Evolutionary conservation across 2,797 vertebrate genomes (phyloP), one percentile per base, ranked within the genome.

Genomic region (Enteromius afrohamiltoni): DNA sequence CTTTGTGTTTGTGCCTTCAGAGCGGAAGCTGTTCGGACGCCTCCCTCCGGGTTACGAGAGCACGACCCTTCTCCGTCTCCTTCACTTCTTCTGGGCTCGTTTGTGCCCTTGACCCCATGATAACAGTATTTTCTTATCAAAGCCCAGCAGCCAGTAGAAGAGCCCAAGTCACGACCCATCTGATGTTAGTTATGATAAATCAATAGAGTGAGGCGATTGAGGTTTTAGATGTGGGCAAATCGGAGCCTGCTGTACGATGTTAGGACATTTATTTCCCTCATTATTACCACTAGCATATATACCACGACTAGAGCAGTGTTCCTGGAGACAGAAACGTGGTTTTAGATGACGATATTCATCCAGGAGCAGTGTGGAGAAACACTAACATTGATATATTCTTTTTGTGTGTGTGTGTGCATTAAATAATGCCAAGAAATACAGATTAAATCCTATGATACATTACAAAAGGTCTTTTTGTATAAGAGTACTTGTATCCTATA

Each of bases 1-100:
- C 34, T 83, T 79, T 83, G 80, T 83, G 79, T 86, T 81, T 76
- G 49, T 62, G 77, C 82, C 80, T 89, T 80, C 26, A 71, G 73
- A 82, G 9, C 51, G 71, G 9, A 74, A 34, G 71, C 64, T 4
- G 31, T 60, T 34, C 37, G 19, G 11, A 55, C 23, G 23, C 37
- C 60, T 65, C 67, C 55, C 70, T 62, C 31, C 3, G 40, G 40
- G 10, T 60, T 45, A 71, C 37, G 3, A 58, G 49, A 74, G 26
- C 3, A 0, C 69, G 29, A 69, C 47, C 84, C 64, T 83, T 76
- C 74, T 64, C 47, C 47, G 17, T 23, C 40, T 92, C 87, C 76
- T 88, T 17, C 58, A 78, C 83, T 67, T 83, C n/a, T 51, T 7
- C 19, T 67, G 19, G 14, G 3, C 3, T 47, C 26, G 68, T 70